These are phyloP conservation scores for Lydus trimaculatus DNA, from an alignment of 2,888 invertebrate genomes.

Conservation along the genomic window DNA sequence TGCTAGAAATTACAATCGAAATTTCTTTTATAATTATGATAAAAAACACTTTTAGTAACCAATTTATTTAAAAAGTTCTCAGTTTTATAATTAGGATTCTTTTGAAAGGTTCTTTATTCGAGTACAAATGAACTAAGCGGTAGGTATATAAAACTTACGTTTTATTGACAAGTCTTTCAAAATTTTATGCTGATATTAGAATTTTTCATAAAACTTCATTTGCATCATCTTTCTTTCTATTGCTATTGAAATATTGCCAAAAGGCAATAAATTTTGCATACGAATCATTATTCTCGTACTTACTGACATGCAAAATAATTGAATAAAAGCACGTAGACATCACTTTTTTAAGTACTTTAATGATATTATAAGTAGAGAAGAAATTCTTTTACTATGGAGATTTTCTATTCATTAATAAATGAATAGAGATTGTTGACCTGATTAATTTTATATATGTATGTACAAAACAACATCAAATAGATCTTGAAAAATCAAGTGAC, in stretches of 20 bases:
- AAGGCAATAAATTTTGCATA: conserved; percentile 3
- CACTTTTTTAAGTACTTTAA: neutral
- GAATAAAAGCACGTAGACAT: neutral
- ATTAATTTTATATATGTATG: neutral
- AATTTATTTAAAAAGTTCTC: neutral
- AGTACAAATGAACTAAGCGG: neutral
- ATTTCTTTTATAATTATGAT: too few species aligned
- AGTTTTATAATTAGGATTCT: neutral
- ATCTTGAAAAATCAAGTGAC: conserved; percentile 6
- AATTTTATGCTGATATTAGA: conserved; percentile 2
- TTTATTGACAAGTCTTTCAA: neutral
- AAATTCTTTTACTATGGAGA: neutral
- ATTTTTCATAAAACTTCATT: conserved; percentile 5
- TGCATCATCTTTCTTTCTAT: neutral
- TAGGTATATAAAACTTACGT: neutral
- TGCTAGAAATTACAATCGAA: too few species aligned
- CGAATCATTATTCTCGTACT: neutral
- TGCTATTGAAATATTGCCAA: neutral
- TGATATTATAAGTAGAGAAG: neutral
- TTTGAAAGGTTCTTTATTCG: neutral
- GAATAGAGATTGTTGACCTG: conserved; percentile 9
- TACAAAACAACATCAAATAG: neutral
- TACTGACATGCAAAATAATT: neutral
- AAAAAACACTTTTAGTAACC: too few species aligned
- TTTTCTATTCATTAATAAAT: neutral